Percentiles rank a stretch among this genome's conserved stretches.
These are phyloP conservation scores for Hafferia zeledoni DNA, from an alignment of 2,797 vertebrate species.

Conservation along the genomic window DNA sequence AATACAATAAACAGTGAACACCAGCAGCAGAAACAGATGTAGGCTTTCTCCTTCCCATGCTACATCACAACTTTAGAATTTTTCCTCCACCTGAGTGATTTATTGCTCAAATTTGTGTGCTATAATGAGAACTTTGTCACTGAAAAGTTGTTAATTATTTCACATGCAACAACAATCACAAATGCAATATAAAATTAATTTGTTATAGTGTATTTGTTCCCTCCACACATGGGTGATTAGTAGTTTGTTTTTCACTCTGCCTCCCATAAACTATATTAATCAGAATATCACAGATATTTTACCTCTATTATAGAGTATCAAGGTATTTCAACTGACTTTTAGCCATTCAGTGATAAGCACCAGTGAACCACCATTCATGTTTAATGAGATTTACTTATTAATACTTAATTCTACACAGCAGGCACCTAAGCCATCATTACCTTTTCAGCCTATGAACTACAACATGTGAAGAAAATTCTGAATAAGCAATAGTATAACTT, in stretches of 20 bases:
- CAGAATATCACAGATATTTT: neutral
- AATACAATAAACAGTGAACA: neutral
- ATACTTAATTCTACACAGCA: neutral
- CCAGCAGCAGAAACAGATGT: neutral
- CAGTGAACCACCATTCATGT: neutral
- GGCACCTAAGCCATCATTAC: neutral
- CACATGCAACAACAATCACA: neutral
- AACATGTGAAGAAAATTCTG: neutral
- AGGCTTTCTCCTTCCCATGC: neutral
- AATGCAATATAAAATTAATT: neutral
- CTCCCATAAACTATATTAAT: neutral
- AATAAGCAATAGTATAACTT: neutral
- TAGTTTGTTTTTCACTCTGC: neutral
- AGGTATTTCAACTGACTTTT: neutral
- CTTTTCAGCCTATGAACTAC: neutral
- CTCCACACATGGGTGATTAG: accelerated
- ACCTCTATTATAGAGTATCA: neutral
- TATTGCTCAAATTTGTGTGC: neutral
- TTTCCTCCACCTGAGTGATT: neutral
- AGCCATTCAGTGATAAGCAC: neutral
- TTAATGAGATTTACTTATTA: neutral
- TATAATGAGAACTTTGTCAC: neutral
- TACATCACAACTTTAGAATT: neutral
- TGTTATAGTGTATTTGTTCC: neutral
- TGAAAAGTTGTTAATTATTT: neutral